phyloP scores from a whole-genome alignment of 2,888 invertebrate genomes.

The Bembecia ichneumoniformis region DNA sequence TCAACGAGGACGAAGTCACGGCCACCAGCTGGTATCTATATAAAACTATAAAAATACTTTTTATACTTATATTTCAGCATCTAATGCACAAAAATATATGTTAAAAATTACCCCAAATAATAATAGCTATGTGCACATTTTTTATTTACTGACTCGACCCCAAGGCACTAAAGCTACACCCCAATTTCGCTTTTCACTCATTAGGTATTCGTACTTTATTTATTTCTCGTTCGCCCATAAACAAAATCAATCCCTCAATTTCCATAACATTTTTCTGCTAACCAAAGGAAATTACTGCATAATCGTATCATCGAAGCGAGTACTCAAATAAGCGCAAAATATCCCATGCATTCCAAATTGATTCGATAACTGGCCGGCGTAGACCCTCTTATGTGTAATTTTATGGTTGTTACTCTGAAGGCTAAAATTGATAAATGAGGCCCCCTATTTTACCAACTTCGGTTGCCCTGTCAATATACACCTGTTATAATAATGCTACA shows the following conservation, averaged over 20 bases:
- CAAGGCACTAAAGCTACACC: no score
- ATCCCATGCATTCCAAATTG: constrained; percentile 55
- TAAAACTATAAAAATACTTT: no score
- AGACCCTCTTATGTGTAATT: constrained; percentile 41
- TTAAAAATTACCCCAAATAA: no score
- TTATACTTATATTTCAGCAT: no score
- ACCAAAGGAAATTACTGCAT: constrained; percentile 23
- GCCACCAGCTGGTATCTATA: no score
- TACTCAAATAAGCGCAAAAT: constrained; percentile 37
- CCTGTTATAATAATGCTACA: not conserved
- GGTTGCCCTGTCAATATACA: constrained; percentile 20
- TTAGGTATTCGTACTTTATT: not conserved
- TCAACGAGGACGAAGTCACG: no score
- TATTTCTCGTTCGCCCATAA: not conserved
- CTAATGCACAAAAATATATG: no score
- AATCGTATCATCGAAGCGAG: constrained; percentile 29
- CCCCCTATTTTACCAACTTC: constrained; percentile 29
- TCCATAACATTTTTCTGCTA: constrained; percentile 3
- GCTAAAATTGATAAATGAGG: constrained; percentile 7
- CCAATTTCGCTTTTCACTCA: no score
- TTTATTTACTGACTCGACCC: no score
- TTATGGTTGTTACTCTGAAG: constrained; percentile 39
- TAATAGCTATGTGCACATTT: no score
- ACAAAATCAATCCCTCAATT: not conserved
- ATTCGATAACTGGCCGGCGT: constrained; percentile 47